Evolutionary conservation across 2,888 invertebrate species (phyloP).

Genomic region (Coenonympha glycerion): DNA sequence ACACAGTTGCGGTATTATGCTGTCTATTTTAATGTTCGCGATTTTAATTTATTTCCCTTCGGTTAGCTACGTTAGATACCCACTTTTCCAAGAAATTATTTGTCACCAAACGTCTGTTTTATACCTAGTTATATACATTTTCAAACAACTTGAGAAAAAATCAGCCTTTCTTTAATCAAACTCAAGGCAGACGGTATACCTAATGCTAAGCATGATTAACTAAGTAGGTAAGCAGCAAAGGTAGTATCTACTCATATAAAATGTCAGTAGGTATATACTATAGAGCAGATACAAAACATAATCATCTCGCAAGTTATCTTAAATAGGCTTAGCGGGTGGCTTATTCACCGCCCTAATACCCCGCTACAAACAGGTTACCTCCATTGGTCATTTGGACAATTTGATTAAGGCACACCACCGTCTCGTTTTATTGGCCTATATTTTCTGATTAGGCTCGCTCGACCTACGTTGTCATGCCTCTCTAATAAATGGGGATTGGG

Average conservation of each 20-base stretch:
- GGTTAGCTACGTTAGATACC: not conserved
- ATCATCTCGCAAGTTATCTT: not conserved
- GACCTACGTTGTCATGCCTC: conserved; percentile 37
- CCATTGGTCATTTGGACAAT: conserved; percentile 57
- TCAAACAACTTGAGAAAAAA: no score
- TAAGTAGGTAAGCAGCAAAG: no score
- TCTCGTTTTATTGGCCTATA: conserved; percentile 71
- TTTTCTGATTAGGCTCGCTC: conserved; percentile 66
- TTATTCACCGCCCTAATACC: conserved; percentile 12
- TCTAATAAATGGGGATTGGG: conserved; percentile 41
- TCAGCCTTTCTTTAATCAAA: no score
- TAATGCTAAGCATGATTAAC: no score
- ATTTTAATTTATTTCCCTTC: not conserved
- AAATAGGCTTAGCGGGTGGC: conserved; percentile 1
- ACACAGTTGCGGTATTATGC: not conserved
- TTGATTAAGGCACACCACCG: conserved; percentile 62
- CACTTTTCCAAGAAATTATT: no score
- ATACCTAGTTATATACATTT: no score
- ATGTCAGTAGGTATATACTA: not conserved
- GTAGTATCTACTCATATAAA: no score
- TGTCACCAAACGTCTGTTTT: no score
- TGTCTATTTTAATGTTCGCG: not conserved
- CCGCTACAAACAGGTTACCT: conserved; percentile 31
- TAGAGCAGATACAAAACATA: not conserved
- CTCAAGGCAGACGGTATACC: no score